phyloP scores from a whole-genome alignment of 2,797 vertebrate species.

The Phrynocephalus guinanensis region DNA sequence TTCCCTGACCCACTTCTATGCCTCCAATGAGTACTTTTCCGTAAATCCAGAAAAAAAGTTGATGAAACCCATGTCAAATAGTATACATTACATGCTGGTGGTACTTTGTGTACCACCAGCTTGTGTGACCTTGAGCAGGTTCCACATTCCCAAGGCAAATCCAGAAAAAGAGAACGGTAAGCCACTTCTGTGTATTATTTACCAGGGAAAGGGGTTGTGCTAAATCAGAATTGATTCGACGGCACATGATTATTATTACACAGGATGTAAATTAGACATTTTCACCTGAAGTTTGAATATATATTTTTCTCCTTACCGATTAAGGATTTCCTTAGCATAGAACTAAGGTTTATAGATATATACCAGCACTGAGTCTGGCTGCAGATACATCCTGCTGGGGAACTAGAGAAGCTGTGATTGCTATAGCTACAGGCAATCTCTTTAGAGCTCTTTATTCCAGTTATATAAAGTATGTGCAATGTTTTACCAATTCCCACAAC shows the following conservation, averaged over 20 bases:
- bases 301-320: not conserved
- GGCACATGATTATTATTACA: too few species aligned
- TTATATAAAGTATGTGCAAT: constrained; percentile 3
- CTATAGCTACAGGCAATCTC: not conserved
- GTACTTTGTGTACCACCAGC: too few species aligned
- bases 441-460: not conserved
- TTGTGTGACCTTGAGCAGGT: too few species aligned
- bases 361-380: not conserved
- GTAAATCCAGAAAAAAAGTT: not conserved
- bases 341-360: constrained; percentile 4
- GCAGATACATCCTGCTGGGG: not conserved
- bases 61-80: not conserved
- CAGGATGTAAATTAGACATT: not conserved
- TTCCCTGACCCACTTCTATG: too few species aligned
- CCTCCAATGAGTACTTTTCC: not conserved
- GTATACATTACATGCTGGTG: too few species aligned
- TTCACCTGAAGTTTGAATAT: not conserved
- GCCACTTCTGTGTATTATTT: too few species aligned
- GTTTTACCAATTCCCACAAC: constrained; percentile 7
- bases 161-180: too few species aligned
- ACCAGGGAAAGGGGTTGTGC: not conserved
- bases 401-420: not conserved
- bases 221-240: too few species aligned
- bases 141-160: too few species aligned
- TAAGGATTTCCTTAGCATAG: not conserved